Conservation (phyloP, 1,140 invertebrate genomes). For the Drosophila elegans region DNA sequence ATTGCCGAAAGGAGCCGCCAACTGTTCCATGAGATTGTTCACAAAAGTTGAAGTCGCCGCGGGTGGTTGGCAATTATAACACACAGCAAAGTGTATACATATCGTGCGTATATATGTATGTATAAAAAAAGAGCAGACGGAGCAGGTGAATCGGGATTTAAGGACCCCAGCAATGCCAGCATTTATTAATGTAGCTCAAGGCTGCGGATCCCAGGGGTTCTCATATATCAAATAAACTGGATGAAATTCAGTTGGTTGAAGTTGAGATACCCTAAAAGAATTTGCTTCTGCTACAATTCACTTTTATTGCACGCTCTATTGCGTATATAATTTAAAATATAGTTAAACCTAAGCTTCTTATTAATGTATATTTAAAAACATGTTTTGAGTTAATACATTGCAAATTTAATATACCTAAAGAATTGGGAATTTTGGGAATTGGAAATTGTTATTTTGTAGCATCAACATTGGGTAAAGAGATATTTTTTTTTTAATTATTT, state of each 20-base stretch:
- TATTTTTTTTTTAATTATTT: too few species aligned
- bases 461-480: too few species aligned
- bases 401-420: too few species aligned
- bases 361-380: too few species aligned
- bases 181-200: slow-evolving; percentile 45
- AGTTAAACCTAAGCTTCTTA: background rate
- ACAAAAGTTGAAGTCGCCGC: slow-evolving; percentile 61
- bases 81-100: slow-evolving; percentile 32
- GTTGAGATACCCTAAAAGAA: background rate
- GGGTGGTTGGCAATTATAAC: slow-evolving; percentile 73
- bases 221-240: slow-evolving; percentile 35
- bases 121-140: slow-evolving; percentile 16
- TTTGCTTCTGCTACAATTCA: background rate
- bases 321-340: background rate
- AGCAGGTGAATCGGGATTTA: slow-evolving; percentile 48
- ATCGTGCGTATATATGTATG: slow-evolving; percentile 1
- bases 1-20: slow-evolving; percentile 50
- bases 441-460: too few species aligned
- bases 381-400: too few species aligned
- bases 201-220: slow-evolving; percentile 25
- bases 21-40: slow-evolving; percentile 35
- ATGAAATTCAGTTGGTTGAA: slow-evolving; percentile 4
- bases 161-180: slow-evolving; percentile 32
- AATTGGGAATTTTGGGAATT: too few species aligned
- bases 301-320: background rate